Evolutionary conservation across 2,113 vertebrate species (phyloP).

Genomic region (Tragelaphus buxtoni): DNA sequence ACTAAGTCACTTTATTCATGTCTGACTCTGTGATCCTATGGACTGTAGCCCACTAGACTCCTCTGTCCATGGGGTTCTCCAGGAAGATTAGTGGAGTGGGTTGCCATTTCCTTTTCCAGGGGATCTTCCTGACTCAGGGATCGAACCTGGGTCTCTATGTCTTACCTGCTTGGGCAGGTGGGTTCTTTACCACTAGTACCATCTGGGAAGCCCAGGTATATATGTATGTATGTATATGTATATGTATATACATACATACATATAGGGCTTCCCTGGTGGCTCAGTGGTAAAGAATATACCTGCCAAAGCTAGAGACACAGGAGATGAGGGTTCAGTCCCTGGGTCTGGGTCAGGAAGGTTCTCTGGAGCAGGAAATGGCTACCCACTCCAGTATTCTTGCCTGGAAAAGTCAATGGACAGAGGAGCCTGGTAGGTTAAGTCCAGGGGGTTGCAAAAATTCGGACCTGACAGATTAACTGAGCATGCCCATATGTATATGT

Average conservation of each 20-base stretch:
- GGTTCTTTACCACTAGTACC: not conserved
- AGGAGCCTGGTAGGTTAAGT: not conserved
- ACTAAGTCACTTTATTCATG: not conserved
- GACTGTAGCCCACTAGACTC: not conserved
- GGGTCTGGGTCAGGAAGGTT: not conserved
- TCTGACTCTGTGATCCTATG: not conserved
- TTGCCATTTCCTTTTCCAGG: not conserved
- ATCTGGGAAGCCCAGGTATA: not conserved
- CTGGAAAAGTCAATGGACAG: not conserved
- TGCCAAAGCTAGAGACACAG: not conserved
- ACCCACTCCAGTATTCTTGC: not conserved
- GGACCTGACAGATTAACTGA: not conserved
- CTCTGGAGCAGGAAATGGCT: not conserved
- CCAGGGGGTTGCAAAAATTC: accelerated
- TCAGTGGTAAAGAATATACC: not conserved
- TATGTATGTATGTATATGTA: not conserved
- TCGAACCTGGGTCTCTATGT: not conserved
- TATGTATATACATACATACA: too few relatives aligned
- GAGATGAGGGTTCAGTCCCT: not conserved
- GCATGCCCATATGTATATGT: accelerated
- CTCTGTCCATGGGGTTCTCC: not conserved
- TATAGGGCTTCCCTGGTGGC: not conserved
- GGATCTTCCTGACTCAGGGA: not conserved
- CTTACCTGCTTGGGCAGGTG: not conserved
- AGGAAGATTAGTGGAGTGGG: not conserved